Evolutionary conservation across 2,888 invertebrate genomes (phyloP), one percentile per base, ranked within the genome.

Genomic region (Trachelus tabidus): DNA sequence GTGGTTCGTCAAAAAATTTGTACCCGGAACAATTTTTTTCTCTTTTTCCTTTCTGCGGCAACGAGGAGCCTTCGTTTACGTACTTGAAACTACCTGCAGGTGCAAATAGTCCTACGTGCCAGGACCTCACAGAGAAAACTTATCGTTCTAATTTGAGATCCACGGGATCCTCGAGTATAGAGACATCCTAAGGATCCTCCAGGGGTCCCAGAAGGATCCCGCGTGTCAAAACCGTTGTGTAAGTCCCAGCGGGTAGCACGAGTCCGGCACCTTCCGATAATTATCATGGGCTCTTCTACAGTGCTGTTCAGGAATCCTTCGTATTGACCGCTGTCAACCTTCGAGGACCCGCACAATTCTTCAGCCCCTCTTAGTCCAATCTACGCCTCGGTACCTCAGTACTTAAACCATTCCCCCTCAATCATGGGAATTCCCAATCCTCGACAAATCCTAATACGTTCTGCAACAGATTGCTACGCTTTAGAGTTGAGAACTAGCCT

Each of bases 151-250:
- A 85, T 85, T 85, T 82, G 82, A 83, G 83, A 81, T 81, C 80
- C 83, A 80, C 83, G 83, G 83, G 83, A 77, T 82, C 81, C 82
- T 82, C 80, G 81, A 77, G 78, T 81, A 85, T 85, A 83, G 82
- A 85, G 85, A 85, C 85, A 82, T 85, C 84, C 81, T 75, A 74
- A 79, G 76, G 80, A 83, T 84, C 78, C 82, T 83, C 82, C 82
- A 79, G 83, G 83, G 82, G 82, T 81, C 81, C 77, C 77, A 73
- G 80, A 80, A 81, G 80, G 81, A 80, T 76, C 77, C 81, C 75
- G 75, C 77, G 83, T 82, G 81, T 84, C 83, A 83, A 79, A 81
- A 79, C 81, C 80, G 82, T 85, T 85, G 83, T 85, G 81, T 83
- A 80, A 81, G 75, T 79, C 84, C 73, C 81, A 81, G 83, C 82